Evolutionary conservation across 1,140 invertebrate genomes (phyloP).

Genomic region (Teleogryllus occipitalis): DNA sequence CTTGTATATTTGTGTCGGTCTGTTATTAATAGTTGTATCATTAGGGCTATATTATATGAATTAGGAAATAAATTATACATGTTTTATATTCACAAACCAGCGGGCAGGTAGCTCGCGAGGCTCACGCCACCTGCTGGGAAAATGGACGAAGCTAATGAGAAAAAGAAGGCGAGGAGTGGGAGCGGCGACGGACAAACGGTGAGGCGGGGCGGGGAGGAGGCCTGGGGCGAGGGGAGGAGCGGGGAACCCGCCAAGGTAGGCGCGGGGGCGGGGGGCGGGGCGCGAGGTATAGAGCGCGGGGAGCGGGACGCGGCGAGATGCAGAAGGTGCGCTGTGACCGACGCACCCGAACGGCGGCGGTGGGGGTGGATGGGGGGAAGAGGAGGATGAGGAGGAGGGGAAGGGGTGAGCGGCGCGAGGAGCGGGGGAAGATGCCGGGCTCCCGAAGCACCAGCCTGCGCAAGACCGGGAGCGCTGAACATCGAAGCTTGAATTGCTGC

Average conservation of each 20-base stretch:
- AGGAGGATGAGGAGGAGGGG: neutral
- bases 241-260: too few species aligned
- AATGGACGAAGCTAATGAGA: neutral
- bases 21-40: slow-evolving; percentile 21
- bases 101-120: neutral
- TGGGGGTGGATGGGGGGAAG: neutral
- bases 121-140: neutral
- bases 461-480: neutral
- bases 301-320: too few species aligned
- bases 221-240: too few species aligned
- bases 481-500: neutral
- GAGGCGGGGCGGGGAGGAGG: neutral
- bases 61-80: slow-evolving; percentile 20
- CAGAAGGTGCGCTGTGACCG: too few species aligned
- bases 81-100: slow-evolving; percentile 1
- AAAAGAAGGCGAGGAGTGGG: neutral
- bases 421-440: neutral
- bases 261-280: too few species aligned
- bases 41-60: slow-evolving; percentile 21
- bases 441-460: neutral
- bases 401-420: too few species aligned
- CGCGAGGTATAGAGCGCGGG: too few species aligned
- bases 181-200: neutral
- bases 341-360: too few species aligned
- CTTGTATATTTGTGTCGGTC: slow-evolving; percentile 13